A percentile compares a stretch with the other conserved stretches of the same genome.
Conservation (phyloP, 2,797 vertebrate genomes). For the Sternotherus odoratus region DNA sequence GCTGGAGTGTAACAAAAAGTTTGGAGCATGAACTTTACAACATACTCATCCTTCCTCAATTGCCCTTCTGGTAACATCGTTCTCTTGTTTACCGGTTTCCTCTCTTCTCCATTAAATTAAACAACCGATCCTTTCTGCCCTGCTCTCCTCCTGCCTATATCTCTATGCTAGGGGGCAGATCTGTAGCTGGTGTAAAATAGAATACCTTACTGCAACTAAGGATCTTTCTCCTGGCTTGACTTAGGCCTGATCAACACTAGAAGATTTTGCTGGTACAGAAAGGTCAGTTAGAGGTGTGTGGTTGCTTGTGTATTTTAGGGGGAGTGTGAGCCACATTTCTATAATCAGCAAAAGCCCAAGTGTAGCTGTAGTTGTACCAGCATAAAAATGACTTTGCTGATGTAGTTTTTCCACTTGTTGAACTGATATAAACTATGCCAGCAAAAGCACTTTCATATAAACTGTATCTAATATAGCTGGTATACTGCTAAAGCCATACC, state of each 20-base stretch:
- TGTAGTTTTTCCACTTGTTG: background rate
- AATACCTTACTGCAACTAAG: background rate
- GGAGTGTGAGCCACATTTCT: too few species aligned
- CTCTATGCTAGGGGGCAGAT: background rate
- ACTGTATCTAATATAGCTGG: background rate
- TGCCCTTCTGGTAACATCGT: background rate
- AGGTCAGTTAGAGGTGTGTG: too few species aligned
- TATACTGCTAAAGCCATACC: background rate
- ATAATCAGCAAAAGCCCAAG: too few species aligned
- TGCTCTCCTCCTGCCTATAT: background rate
- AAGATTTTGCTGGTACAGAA: background rate
- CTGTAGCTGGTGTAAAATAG: accelerated
- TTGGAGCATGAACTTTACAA: background rate
- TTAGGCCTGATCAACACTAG: background rate
- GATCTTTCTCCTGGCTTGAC: background rate
- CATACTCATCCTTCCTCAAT: background rate
- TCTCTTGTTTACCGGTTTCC: background rate
- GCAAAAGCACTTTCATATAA: background rate
- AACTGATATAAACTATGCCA: background rate
- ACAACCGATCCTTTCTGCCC: background rate
- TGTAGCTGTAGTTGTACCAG: too few species aligned
- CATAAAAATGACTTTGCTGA: background rate
- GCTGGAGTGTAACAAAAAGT: background rate
- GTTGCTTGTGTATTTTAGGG: too few species aligned
- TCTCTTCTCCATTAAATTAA: background rate